A percentile compares a stretch with the other conserved stretches of the same genome.
phyloP scores from a whole-genome alignment of 2,797 vertebrate species.

The Neopelma chrysocephalum region DNA sequence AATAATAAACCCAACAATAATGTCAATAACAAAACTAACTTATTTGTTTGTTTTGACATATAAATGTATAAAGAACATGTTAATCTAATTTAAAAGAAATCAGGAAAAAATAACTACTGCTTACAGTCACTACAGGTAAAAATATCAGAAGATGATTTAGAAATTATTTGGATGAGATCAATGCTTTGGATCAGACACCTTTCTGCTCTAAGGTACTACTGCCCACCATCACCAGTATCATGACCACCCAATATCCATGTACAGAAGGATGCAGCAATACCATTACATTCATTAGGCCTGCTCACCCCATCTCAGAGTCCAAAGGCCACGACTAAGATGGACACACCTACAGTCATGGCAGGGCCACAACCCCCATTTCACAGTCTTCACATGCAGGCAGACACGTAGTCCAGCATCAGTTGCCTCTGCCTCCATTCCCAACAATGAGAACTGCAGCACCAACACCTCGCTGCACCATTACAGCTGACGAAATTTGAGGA shows the following conservation, averaged over 20 bases:
- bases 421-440: background rate
- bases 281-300: background rate
- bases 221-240: background rate
- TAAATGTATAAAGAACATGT: too few relatives aligned
- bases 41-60: too few relatives aligned
- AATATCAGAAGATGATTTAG: background rate
- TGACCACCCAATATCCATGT: background rate
- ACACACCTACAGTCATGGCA: rapidly evolving
- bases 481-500: background rate
- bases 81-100: too few relatives aligned
- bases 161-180: background rate
- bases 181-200: background rate
- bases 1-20: too few relatives aligned
- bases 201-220: background rate
- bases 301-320: background rate
- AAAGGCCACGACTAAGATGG: background rate
- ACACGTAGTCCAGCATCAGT: rapidly evolving
- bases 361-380: background rate
- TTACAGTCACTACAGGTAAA: too few relatives aligned
- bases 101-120: too few relatives aligned
- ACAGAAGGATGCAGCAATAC: background rate
- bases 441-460: background rate
- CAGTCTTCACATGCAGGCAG: rapidly evolving
- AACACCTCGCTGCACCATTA: background rate
- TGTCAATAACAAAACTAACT: too few relatives aligned